Conservation (phyloP, 2,113 vertebrate genomes). For the Heterotis niloticus region DNA sequence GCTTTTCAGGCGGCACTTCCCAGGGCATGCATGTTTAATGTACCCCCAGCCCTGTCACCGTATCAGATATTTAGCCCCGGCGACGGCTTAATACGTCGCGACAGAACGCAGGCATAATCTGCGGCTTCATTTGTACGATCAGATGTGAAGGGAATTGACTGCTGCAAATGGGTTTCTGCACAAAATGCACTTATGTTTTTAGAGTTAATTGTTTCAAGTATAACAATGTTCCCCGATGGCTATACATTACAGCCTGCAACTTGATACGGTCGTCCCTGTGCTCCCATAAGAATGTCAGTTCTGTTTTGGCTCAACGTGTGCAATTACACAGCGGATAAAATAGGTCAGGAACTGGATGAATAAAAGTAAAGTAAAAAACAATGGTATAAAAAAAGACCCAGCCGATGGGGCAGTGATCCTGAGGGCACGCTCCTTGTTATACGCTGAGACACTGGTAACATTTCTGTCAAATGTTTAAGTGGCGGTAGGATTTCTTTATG, state of each 20-base stretch:
- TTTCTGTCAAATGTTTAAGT: no score
- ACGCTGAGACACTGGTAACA: no score
- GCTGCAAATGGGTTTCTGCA: neutral
- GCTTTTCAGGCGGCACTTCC: neutral
- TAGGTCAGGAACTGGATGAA: no score
- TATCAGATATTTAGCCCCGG: neutral
- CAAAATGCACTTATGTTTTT: constrained; percentile 7
- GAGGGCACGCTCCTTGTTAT: no score
- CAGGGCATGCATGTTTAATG: neutral
- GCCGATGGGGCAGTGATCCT: no score
- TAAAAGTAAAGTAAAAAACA: no score
- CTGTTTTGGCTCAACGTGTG: neutral
- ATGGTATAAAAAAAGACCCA: no score
- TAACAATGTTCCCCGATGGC: neutral
- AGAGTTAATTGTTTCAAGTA: constrained; percentile 6
- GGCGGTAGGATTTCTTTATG: no score
- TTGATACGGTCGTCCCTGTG: neutral
- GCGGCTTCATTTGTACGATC: neutral
- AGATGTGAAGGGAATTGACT: neutral
- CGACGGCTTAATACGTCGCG: neutral
- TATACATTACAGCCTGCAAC: neutral
- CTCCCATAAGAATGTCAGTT: neutral
- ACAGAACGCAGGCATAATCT: neutral
- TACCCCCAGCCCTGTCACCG: neutral
- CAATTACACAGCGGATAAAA: neutral